Base-by-base conservation (phyloP, 2,113 vertebrate genomes). In the Barbus barbus region DNA sequence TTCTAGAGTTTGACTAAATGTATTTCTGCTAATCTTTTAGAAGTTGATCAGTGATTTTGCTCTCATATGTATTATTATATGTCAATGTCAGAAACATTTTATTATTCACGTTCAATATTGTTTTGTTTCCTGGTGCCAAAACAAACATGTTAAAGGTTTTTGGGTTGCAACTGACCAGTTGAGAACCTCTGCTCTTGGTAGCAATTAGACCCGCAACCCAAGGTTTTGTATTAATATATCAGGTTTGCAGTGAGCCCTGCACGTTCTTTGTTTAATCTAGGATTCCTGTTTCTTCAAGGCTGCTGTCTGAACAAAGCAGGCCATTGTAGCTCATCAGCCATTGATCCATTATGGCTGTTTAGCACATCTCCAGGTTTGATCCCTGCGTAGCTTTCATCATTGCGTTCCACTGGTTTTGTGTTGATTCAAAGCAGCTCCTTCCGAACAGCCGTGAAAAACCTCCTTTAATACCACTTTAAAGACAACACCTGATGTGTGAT, bases 381-480 rank as follows among this genome's bases (percentile, higher is more conserved):
- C 38, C 11, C 41, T n/a, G 26, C 24, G 41, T 51, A 80, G 16
- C 78, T 80, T 80, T 80, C 78, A 80, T 80, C 61, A 65, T 80
- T 80, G 60, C 41, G 18, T 80, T 67, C 41, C 41, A 48, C 60
- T 67, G 58, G 78, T 24, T 67, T 67, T 67, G 60, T 67, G 60
- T 80, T 67, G 78, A 80, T 80, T 80, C 78, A 80, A 80, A 80
- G 78, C 38, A n/a, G 60, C 60, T 79, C 22, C 77, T 44, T 63
- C 14, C 77, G 36, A 38, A 61, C 56, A 48, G 9, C 41, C 24
- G 31, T 67, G 41, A 67, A 67, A 79, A 67, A 67, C 41, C 20
- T 80, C 78, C 41, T 80, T 80, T 67, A 67, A 67, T 80, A 67
- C 61, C 41, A 65, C 77, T 67, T 80, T 80, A 63, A 12, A 80